Evolutionary conservation across 1,140 invertebrate species (phyloP), one percentile per base, ranked within the genome.

Genomic region (Schmidtea mediterranea): DNA sequence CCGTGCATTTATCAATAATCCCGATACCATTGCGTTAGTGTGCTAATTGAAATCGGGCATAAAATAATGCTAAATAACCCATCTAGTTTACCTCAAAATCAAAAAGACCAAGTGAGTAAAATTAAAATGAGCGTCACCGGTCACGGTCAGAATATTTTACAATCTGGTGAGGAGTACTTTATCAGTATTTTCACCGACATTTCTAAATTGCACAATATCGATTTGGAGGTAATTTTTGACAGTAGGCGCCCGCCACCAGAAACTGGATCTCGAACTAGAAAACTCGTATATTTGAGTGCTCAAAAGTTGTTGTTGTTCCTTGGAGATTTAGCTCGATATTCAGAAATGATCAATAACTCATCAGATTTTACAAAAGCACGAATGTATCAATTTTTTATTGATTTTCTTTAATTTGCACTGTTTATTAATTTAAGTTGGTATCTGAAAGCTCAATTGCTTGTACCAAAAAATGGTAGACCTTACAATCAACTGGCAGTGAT

Each of bases 401-500:
- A n/a, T n/a, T n/a, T n/a, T n/a, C n/a, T n/a, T n/a, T n/a, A n/a
- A n/a, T n/a, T n/a, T n/a, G n/a, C n/a, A n/a, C n/a, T n/a, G n/a
- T n/a, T n/a, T n/a, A n/a, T n/a, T n/a, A n/a, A n/a, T n/a, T 54
- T n/a, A 50, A 63, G 62, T 49, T 63, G 60, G 61, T 94, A 94
- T 59, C 73, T 81, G 21, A 84, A 84, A 70, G 83, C 86, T 3
- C 80, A 86, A 59, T 76, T 80, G 63, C 75, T 89, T 18, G 82
- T 86, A 64, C 83, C 84, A 1, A 83, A 86, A 66, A 89, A 89
- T 71, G 83, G 83, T 24, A 72, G 79, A 51, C 82, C 84, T 13
- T 94, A 87, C 59, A 82, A 87, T 66, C 83, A 90, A 61, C 67
- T 94, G 52, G 86, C 83, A n/a, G 73, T 90, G 55, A 67, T 94